These are phyloP conservation scores for Scaptomyza reducta DNA, from an alignment of 2,888 invertebrate species.

Conservation along the genomic window DNA sequence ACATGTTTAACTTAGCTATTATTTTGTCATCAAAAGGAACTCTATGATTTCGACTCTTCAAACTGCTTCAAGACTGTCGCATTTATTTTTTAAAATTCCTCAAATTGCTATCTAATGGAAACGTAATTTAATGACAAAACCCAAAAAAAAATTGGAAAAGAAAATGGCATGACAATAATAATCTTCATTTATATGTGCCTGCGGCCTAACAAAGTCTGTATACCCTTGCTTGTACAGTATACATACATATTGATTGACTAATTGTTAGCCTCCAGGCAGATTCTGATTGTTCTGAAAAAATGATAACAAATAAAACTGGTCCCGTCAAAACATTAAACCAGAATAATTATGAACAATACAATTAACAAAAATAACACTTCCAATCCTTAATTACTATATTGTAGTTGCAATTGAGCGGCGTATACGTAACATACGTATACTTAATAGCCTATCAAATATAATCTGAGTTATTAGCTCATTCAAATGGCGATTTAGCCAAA, in stretches of 20 bases:
- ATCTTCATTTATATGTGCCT: constrained; percentile 1
- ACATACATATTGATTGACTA: neutral
- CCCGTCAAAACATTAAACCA: constrained; percentile 36
- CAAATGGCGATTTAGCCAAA: neutral
- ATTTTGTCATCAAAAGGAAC: constrained; percentile 57
- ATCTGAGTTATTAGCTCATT: constrained; percentile 30
- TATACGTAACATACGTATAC: constrained; percentile 2
- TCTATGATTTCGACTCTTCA: constrained; percentile 23
- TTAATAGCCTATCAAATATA: constrained; percentile 1
- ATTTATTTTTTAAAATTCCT: constrained; percentile 16
- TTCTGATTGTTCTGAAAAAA: neutral
- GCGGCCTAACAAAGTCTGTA: neutral
- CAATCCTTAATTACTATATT: constrained; percentile 1
- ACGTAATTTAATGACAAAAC: constrained; percentile 26
- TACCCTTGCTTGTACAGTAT: neutral
- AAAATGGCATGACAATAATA: constrained; percentile 15
- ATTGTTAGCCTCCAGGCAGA: neutral
- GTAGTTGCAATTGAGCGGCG: constrained; percentile 48
- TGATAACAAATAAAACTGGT: constrained; percentile 43
- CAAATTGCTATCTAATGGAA: constrained; percentile 22
- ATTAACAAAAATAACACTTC: constrained; percentile 1
- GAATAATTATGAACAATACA: constrained; percentile 7
- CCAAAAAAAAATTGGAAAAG: neutral
- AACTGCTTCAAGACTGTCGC: constrained; percentile 13
- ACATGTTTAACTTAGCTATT: constrained; percentile 37